phyloP scores from a whole-genome alignment of 2,113 vertebrate genomes.

The Hipposideros armiger region DNA sequence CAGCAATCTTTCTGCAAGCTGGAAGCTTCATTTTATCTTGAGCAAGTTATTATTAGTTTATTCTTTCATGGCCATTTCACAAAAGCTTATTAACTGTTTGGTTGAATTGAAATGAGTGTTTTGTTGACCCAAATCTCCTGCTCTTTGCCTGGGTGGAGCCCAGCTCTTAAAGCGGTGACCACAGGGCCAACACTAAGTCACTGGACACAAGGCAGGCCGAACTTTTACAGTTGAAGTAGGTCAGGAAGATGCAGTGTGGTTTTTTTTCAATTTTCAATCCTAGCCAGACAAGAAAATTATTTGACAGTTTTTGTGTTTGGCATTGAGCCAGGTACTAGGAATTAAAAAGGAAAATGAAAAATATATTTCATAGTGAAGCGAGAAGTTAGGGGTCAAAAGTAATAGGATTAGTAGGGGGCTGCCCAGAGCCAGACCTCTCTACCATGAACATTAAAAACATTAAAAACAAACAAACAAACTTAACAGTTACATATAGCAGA shows the following conservation, averaged over 20 bases:
- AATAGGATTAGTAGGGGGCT: neutral
- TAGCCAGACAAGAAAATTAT: neutral
- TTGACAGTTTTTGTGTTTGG: neutral
- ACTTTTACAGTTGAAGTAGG: neutral
- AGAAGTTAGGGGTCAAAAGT: neutral
- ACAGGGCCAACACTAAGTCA: neutral
- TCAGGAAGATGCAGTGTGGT: neutral
- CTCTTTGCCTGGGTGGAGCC: neutral
- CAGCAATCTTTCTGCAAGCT: neutral
- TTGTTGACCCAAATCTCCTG: neutral
- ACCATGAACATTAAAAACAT: neutral
- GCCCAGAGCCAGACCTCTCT: neutral
- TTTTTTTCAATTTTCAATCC: neutral
- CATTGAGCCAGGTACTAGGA: neutral
- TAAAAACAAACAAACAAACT: neutral
- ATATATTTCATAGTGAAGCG: neutral
- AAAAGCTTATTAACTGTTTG: conserved; percentile 50
- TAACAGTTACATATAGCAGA: neutral
- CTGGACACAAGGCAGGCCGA: neutral
- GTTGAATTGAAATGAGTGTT: neutral
- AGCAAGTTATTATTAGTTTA: conserved; percentile 55
- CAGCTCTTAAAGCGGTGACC: neutral
- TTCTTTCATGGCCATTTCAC: neutral
- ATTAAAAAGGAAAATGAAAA: neutral
- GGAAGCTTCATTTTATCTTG: conserved; percentile 44